A percentile compares a stretch with the other conserved stretches of the same genome.
These are phyloP conservation scores for Botia almorhae DNA, from an alignment of 2,797 vertebrate species.

Conservation along the genomic window DNA sequence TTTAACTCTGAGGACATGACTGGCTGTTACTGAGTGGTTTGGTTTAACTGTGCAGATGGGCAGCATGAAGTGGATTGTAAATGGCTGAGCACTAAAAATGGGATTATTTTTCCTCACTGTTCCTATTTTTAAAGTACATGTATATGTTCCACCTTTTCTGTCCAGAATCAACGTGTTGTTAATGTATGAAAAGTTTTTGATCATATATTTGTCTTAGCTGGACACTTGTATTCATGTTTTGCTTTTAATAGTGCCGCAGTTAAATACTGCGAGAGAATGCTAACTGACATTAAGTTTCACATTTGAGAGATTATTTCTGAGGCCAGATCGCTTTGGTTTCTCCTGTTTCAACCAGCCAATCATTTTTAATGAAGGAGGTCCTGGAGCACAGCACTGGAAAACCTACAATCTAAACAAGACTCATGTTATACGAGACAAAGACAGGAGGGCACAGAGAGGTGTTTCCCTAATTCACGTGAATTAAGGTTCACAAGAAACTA, in stretches of 20 bases:
- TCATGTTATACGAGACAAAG: slow-evolving; percentile 7
- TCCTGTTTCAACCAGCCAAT: slow-evolving; percentile 67
- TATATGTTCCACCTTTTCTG: neutral
- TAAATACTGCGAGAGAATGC: slow-evolving; percentile 67
- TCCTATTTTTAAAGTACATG: slow-evolving; percentile 3
- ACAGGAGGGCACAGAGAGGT: neutral
- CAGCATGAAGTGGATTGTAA: slow-evolving; percentile 36
- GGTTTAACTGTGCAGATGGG: slow-evolving; percentile 44
- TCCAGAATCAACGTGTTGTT: neutral
- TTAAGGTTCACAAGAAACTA: neutral
- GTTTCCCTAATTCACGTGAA: neutral
- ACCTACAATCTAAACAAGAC: slow-evolving; percentile 41
- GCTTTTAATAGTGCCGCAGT: slow-evolving; percentile 17
- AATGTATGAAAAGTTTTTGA: neutral
- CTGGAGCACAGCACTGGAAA: slow-evolving; percentile 50
- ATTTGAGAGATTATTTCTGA: slow-evolving; percentile 66
- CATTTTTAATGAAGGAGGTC: slow-evolving; percentile 60
- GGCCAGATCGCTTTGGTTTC: slow-evolving; percentile 70
- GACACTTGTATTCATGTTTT: no score
- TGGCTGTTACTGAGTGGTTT: slow-evolving; percentile 52
- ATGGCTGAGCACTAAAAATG: slow-evolving; percentile 34
- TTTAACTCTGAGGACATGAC: slow-evolving; percentile 52
- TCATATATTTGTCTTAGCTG: no score
- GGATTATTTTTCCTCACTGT: slow-evolving; percentile 16
- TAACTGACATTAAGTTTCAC: slow-evolving; percentile 66